These are phyloP conservation scores for Amyelois transitella DNA, from an alignment of 1,140 invertebrate species.

Conservation along the genomic window DNA sequence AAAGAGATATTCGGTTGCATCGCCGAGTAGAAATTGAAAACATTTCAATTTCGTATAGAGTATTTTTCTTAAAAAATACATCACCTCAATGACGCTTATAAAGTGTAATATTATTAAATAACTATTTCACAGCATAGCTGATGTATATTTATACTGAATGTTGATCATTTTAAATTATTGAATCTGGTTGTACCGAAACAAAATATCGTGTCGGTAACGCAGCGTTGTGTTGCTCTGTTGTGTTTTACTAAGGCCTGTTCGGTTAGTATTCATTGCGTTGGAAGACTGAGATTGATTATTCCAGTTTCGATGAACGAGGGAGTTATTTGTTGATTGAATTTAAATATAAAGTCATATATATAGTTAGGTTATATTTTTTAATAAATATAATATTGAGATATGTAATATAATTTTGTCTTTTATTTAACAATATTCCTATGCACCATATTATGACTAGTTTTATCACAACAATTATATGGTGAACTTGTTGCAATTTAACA, in stretches of 20 bases:
- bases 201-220: neutral
- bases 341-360: constrained; percentile 74
- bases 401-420: constrained; percentile 63
- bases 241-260: constrained; percentile 35
- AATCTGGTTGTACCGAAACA: too few species aligned
- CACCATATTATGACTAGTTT: neutral
- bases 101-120: too few species aligned
- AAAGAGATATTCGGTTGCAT: too few species aligned
- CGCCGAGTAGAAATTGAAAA: too few species aligned
- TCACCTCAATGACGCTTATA: too few species aligned
- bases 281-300: constrained; percentile 73
- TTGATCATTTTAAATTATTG: too few species aligned
- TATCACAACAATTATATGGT: neutral
- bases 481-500: neutral
- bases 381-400: constrained; percentile 75
- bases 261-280: constrained; percentile 60
- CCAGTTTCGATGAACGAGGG: constrained; percentile 68
- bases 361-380: constrained; percentile 75
- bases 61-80: too few species aligned
- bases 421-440: constrained; percentile 17
- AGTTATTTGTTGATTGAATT: constrained; percentile 74
- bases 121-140: too few species aligned
- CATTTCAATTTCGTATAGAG: too few species aligned
- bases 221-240: constrained; percentile 28
- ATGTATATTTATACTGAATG: too few species aligned